phyloP scores from a whole-genome alignment of 2,113 vertebrate genomes.

The Verasper variegatus region DNA sequence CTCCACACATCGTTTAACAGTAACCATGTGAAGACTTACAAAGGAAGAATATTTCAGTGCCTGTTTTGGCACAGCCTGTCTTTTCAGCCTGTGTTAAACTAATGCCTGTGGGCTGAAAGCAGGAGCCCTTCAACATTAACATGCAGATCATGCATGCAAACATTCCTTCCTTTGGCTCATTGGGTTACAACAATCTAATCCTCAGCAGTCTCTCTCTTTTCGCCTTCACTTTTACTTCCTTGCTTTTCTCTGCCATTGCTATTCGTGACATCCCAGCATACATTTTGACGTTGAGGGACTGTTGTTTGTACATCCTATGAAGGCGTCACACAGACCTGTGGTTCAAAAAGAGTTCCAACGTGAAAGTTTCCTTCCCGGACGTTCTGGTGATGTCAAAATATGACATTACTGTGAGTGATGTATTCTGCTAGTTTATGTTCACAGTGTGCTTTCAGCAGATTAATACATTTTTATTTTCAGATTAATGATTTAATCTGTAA shows the following conservation, averaged over 20 bases:
- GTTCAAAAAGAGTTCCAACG: not conserved
- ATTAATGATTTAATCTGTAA: too few relatives aligned
- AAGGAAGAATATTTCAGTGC: constrained; percentile 59
- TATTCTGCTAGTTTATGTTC: too few relatives aligned
- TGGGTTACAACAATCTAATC: constrained; percentile 10
- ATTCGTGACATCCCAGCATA: not conserved
- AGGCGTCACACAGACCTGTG: not conserved
- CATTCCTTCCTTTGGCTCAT: constrained; percentile 41
- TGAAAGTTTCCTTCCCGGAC: not conserved
- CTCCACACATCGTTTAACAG: constrained; percentile 32
- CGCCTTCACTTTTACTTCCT: not conserved
- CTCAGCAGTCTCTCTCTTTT: constrained; percentile 7
- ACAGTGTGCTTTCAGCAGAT: too few relatives aligned
- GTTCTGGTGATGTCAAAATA: not conserved
- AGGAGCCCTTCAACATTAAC: constrained; percentile 28
- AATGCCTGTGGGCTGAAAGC: constrained; percentile 27
- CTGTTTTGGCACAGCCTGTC: constrained; percentile 63
- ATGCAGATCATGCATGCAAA: constrained; percentile 52
- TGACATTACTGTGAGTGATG: not conserved
- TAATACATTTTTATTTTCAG: too few relatives aligned
- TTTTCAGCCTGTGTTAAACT: constrained; percentile 51
- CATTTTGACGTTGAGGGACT: not conserved
- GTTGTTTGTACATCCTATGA: not conserved
- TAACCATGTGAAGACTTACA: constrained; percentile 48
- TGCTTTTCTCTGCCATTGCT: not conserved